phyloP scores from a whole-genome alignment of 2,888 invertebrate genomes.

The Biston betularia region DNA sequence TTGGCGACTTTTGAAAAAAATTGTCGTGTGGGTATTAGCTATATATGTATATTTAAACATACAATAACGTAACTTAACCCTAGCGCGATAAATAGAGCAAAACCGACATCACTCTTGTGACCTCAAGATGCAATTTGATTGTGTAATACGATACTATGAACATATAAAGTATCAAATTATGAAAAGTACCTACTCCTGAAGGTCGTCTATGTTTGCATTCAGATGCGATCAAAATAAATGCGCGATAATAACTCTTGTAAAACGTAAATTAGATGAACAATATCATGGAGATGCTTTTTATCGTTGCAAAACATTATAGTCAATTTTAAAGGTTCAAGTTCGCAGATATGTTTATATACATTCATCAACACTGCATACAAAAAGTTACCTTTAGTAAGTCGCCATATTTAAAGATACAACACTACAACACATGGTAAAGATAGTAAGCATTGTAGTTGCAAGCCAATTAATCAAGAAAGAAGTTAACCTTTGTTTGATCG shows the following conservation, averaged over 20 bases:
- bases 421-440: no score
- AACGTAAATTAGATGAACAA: background rate
- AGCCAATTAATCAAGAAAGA: no score
- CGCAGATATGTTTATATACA: no score
- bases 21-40: background rate
- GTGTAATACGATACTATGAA: constrained; percentile 46
- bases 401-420: no score
- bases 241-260: constrained; percentile 30
- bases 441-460: no score
- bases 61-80: constrained; percentile 30
- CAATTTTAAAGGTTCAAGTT: no score
- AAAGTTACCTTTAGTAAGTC: no score
- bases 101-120: constrained; percentile 44
- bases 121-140: constrained; percentile 50
- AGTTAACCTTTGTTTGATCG: background rate
- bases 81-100: constrained; percentile 45
- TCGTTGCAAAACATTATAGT: background rate
- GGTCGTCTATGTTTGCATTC: constrained; percentile 51
- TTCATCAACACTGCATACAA: no score
- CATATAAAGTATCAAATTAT: constrained; percentile 39
- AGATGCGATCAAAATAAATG: constrained; percentile 55
- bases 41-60: background rate
- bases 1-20: no score
- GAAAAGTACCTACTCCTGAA: constrained; percentile 58
- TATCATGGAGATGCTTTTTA: background rate